phyloP scores from a whole-genome alignment of 2,888 invertebrate species.

The Schizaphis graminum region DNA sequence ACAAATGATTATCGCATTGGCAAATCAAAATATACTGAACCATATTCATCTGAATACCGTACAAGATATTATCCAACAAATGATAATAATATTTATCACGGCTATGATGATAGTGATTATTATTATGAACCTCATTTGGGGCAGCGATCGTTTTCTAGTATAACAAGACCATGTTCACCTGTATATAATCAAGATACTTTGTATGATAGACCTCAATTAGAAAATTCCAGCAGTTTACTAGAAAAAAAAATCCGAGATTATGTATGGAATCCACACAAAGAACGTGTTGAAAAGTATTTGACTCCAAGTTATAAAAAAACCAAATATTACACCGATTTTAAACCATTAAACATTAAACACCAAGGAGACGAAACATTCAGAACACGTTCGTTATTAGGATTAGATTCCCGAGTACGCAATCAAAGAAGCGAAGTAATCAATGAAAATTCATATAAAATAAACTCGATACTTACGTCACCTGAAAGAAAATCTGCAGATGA shows the following conservation, averaged over 20 bases:
- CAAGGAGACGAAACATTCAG: neutral
- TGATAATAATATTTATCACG: neutral
- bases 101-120: neutral
- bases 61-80: slow-evolving; percentile 29
- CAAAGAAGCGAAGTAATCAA: neutral
- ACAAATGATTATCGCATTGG: neutral
- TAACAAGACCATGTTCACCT: slow-evolving; percentile 54
- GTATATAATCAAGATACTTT: slow-evolving; percentile 20
- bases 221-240: neutral
- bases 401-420: neutral
- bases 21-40: neutral
- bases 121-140: slow-evolving; percentile 30
- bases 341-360: neutral
- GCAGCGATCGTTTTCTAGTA: neutral
- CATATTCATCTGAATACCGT: slow-evolving; percentile 2
- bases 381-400: neutral
- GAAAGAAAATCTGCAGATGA: neutral
- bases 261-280: slow-evolving; percentile 37
- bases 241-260: slow-evolving; percentile 59
- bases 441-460: neutral
- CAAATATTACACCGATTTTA: neutral
- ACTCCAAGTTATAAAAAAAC: slow-evolving; percentile 32
- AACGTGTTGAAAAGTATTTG: neutral
- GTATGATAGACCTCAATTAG: neutral
- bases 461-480: neutral